Evolutionary conservation across 2,797 vertebrate genomes (phyloP), one percentile per base, ranked within the genome.

Genomic region (Sternotherus odoratus): DNA sequence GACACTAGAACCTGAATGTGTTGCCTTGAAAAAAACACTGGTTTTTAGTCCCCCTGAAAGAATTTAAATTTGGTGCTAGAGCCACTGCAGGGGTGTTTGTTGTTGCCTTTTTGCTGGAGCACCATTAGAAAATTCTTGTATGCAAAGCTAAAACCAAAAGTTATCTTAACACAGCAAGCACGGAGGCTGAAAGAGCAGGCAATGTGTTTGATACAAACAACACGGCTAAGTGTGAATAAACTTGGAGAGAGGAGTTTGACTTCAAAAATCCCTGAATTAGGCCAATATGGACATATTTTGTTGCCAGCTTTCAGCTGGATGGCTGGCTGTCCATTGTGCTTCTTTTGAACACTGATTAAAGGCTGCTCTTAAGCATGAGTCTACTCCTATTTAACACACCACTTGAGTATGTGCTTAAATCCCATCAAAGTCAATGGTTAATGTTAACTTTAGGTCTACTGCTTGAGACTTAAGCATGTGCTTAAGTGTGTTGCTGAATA

Each of bases 221-320:
- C 15, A 12, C 1, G 26, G 53, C 19, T 9, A n/a, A 43, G 26
- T 46, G 51, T n/a, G 80, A 89, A 77, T 21, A 30, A 82, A 28
- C 78, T 77, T 54, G 66, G 36, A 66, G 66, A 17, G 53, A 81
- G n/a, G 83, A 24, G 48, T 81, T 66, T 51, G n/a, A 63, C 81
- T 90, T 85, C 63, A 81, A 85, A 74, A 94, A 94, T 91, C 92
- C 95, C 95, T 95, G 91, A 88, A 95, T 95, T 89, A 4, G 91
- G 90, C 87, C 93, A 91, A 96, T 94, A 95, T 94, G 96, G 93
- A 93, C 93, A 96, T 97, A 95, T 97, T 96, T 93, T 94, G 95
- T 77, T 95, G 94, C 92, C 89, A 94, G 95, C 95, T 94, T 94
- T 95, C 13, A 60, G 63, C 6, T 36, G n/a, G 33, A 17, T 5